A percentile compares a stretch with the other conserved stretches of the same genome.
phyloP scores from a whole-genome alignment of 2,113 vertebrate genomes.

The Bombycilla garrulus region DNA sequence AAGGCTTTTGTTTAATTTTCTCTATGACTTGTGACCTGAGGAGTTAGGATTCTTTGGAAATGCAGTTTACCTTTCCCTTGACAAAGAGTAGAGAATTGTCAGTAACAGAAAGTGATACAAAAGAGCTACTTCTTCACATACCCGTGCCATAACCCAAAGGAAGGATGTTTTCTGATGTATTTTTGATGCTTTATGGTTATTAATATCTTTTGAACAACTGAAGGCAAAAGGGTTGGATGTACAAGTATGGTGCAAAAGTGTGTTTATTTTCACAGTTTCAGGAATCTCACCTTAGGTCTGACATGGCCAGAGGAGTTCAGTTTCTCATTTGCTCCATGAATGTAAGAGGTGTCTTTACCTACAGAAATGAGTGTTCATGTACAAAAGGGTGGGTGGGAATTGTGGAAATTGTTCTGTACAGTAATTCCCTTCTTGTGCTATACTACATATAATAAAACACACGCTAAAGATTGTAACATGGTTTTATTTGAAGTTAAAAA shows the following conservation, averaged over 20 bases:
- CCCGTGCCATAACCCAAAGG: not conserved
- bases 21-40: not conserved
- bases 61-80: not conserved
- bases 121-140: not conserved
- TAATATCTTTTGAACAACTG: not conserved
- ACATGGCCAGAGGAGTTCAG: not conserved
- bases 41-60: not conserved
- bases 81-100: not conserved
- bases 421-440: not conserved
- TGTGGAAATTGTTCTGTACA: not conserved
- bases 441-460: not conserved
- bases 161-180: not conserved
- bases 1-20: conserved; percentile 59
- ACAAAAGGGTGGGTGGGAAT: not conserved
- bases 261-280: not conserved
- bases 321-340: not conserved
- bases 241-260: rapidly evolving
- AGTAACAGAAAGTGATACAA: not conserved
- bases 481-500: not conserved
- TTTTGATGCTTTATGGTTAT: not conserved
- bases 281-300: not conserved
- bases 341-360: not conserved
- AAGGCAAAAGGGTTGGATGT: not conserved
- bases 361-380: not conserved
- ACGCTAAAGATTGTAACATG: not conserved